These are phyloP conservation scores for Scaptomyza polygonia DNA, from an alignment of 2,888 invertebrate species.

Conservation along the genomic window DNA sequence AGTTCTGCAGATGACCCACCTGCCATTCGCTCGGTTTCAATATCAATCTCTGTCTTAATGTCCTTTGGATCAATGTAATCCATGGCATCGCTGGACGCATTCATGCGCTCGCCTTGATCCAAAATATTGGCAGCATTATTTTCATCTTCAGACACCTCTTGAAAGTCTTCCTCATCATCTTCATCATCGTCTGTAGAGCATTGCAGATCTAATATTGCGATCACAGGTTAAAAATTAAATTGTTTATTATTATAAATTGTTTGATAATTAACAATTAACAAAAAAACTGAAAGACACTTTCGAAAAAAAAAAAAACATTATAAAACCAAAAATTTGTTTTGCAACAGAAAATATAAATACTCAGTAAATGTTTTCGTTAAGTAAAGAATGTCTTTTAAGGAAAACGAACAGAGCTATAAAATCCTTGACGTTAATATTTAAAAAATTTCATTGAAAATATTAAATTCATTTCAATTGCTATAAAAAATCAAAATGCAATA, in stretches of 20 bases:
- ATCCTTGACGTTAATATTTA: no score
- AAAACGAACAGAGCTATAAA: no score
- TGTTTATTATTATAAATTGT: neutral
- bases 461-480: neutral
- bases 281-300: constrained; percentile 35
- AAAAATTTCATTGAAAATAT: neutral
- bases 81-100: constrained; percentile 51
- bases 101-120: constrained; percentile 83
- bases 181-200: constrained; percentile 90
- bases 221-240: neutral
- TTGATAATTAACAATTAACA: neutral
- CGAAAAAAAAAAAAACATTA: neutral
- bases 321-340: constrained; percentile 4
- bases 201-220: constrained; percentile 86
- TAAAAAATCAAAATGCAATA: constrained; percentile 6
- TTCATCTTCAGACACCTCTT: constrained; percentile 86
- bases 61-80: constrained; percentile 78
- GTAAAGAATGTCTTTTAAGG: neutral
- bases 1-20: constrained; percentile 55
- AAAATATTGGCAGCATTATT: constrained; percentile 84
- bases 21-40: constrained; percentile 74
- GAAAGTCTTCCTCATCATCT: constrained; percentile 87
- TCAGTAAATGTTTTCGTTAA: neutral
- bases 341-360: constrained; percentile 2
- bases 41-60: constrained; percentile 79